phyloP scores from a whole-genome alignment of 2,888 invertebrate species.

The Diarsia dahlii region DNA sequence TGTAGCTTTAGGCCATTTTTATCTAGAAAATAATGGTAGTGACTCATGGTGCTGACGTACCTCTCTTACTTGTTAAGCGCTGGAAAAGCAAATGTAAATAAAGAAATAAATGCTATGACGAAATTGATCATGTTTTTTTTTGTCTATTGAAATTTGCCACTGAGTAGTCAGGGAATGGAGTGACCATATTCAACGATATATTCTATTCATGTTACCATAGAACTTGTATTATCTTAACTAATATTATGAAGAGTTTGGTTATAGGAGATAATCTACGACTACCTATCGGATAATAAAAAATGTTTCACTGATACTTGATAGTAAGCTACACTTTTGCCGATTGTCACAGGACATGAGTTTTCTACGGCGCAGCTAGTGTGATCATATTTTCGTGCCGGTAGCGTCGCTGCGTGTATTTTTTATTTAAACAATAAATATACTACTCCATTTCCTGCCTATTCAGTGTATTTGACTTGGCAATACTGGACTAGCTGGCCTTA shows the following conservation, averaged over 20 bases:
- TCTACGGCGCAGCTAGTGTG: not conserved
- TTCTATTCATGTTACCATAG: too few species aligned
- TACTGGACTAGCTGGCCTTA: not conserved
- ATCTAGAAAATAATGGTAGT: not conserved
- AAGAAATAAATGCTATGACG: constrained; percentile 56
- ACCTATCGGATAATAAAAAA: not conserved
- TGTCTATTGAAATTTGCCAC: constrained; percentile 15
- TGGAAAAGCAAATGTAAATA: constrained; percentile 58
- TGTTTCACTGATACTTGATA: not conserved
- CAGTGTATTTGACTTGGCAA: constrained; percentile 7
- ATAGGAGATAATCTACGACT: too few species aligned
- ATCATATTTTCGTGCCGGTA: not conserved
- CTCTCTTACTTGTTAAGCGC: constrained; percentile 26
- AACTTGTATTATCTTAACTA: too few species aligned
- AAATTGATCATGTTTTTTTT: constrained; percentile 33
- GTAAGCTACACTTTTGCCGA: not conserved
- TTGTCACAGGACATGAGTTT: not conserved
- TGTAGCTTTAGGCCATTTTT: not conserved
- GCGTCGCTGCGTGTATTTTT: not conserved
- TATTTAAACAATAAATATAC: not conserved
- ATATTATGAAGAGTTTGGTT: constrained; percentile 1
- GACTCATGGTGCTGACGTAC: constrained; percentile 18
- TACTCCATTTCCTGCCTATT: constrained; percentile 34
- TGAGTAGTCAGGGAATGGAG: constrained; percentile 16
- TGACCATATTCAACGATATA: not conserved